A percentile compares a stretch with the other conserved stretches of the same genome.
These are phyloP conservation scores for Arnoldichthys spilopterus DNA, from an alignment of 2,797 vertebrate species.

Conservation along the genomic window DNA sequence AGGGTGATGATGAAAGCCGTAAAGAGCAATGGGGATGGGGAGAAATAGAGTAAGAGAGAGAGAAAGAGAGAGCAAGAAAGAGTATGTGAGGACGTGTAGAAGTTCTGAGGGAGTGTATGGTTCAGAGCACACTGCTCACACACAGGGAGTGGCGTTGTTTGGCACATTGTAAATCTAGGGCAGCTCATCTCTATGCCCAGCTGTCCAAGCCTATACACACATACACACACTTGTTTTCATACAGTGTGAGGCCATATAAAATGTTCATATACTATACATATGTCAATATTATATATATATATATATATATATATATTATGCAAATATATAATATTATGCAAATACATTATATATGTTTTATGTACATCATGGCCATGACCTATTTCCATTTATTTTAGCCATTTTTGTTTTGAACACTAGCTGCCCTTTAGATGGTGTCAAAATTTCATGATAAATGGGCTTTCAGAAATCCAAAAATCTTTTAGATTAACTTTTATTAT, in stretches of 20 bases:
- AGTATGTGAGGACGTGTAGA: slow-evolving; percentile 23
- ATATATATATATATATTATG: too few species aligned
- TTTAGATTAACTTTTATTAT: too few species aligned
- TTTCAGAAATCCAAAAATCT: too few species aligned
- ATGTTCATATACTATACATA: not conserved
- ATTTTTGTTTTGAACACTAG: too few species aligned
- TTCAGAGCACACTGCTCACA: slow-evolving; percentile 49
- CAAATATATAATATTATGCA: too few species aligned
- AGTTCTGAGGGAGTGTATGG: slow-evolving; percentile 29
- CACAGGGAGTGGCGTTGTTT: slow-evolving; percentile 50
- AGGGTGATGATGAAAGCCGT: not conserved
- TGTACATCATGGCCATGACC: too few species aligned
- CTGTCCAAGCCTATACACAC: slow-evolving; percentile 26
- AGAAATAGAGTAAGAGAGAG: not conserved
- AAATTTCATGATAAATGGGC: too few species aligned
- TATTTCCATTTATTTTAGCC: too few species aligned
- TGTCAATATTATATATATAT: not conserved
- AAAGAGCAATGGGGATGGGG: not conserved
- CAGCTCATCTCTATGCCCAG: slow-evolving; percentile 42
- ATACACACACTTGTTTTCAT: slow-evolving; percentile 11
- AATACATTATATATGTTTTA: too few species aligned
- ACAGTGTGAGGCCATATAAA: not conserved
- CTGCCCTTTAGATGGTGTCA: too few species aligned
- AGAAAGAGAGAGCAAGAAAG: not conserved
- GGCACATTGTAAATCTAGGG: slow-evolving; percentile 53